Evolutionary conservation across 2,113 vertebrate genomes (phyloP), one percentile per base, ranked within the genome.

Genomic region (Elachura formosa): DNA sequence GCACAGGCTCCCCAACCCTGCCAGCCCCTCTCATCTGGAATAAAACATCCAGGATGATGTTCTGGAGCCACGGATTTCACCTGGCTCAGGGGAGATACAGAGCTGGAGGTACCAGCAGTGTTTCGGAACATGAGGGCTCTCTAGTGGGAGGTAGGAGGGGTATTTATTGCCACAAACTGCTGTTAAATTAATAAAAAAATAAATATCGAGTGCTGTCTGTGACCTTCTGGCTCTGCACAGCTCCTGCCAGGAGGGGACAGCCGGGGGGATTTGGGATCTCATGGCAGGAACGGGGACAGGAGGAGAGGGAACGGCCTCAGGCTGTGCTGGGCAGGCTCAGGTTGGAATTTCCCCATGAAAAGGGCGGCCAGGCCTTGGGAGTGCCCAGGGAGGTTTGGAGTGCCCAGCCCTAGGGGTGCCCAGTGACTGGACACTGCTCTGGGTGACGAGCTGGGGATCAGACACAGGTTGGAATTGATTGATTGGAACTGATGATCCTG

Each of bases 81-180:
- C 2, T 1, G 43, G 41, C 1, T 9, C 28, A 29, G 12, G 40
- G 51, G 48, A 59, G 25, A 49, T 28, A 8, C 51, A 56, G 49
- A 33, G 7, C 8, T 14, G 23, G 6, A 61, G 34, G 5, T 6
- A 23, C 11, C 4, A 1, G 3, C 18, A 55, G 71, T 5, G 17
- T 22, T 73, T 34, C 1, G 5, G 13, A 85, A 26, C 36, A 4
- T 1, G 8, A 38, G 14, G 36, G 48, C 41, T 91, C 51, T 51
- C 40, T 16, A 0, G 11, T 2, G 46, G 48, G 19, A 56, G 43
- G 23, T 1, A 16, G 5, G 10, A 62, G 11, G 9, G 1, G 23
- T 2, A 3, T 4, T 7, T 26, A 28, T 34, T 18, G 8, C 18
- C 31, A 62, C 13, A 40, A 61, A 12, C 45, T n/a, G 56, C 6